Base-by-base conservation (phyloP, 2,888 invertebrate genomes). In the Diplolepis rosae region DNA sequence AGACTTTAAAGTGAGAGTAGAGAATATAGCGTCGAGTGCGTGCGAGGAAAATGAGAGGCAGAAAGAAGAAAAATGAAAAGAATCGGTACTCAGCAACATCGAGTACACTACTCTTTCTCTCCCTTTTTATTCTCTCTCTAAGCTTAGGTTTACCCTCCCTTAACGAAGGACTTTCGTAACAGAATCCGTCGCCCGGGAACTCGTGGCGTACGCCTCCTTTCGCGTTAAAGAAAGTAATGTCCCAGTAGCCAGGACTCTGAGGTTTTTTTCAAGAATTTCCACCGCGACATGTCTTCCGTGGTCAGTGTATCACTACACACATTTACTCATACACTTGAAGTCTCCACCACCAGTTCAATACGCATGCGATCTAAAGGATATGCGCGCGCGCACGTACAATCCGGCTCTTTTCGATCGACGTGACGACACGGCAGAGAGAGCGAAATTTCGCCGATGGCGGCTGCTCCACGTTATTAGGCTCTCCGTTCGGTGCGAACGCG, bases 321-420 rank as follows among this genome's bases (percentile, higher is more conserved):
- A 11, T n/a, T 42, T 35, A 4, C 24, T 18, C 28, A 7, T 35
- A 28, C 71, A 66, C 39, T 68, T 66, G 32, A 69, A 68, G 50
- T 65, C 50, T 68, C 66, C 67, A 65, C 70, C 68, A 69, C 73
- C 74, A 78, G 87, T 85, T 86, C 87, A 84, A 85, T 84, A 87
- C 87, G 87, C 87, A 87, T 87, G 87, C 87, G 87, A 81, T 78
- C 81, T 83, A 76, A 83, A 81, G 82, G 77, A 81, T 80, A 81
- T 79, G 84, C 84, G 84, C 83, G 83, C 80, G 83, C 83, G 82
- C 83, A 80, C 81, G 77, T 77, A 69, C 72, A 77, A 77, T 79
- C 71, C 72, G 79, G 80, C 84, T 82, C 87, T 85, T 87, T 87
- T 88, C 88, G 87, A 88, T 88, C 88, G 88, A 86, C 86, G 84